Evolutionary conservation across 35 echinoderm and acorn worm species (phyloP), one percentile per base, ranked within the genome.

Genomic region (Heliocidaris tuberculata): DNA sequence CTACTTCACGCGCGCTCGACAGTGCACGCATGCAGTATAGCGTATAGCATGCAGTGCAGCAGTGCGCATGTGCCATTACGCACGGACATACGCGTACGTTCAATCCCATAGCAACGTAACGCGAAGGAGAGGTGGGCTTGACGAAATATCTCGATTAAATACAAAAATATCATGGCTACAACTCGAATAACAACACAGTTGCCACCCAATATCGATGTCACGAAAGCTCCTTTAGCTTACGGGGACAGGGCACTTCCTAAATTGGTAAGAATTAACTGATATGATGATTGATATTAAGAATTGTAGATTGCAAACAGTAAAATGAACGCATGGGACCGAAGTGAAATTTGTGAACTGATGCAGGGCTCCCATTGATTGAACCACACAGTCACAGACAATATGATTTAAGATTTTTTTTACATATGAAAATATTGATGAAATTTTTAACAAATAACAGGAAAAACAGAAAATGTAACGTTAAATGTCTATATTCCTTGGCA

Each of bases 211-310:
- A 99, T 99, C 56, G 98, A 99, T 47, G 92, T 91, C 47, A 99
- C 97, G 15, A 99, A 99, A 59, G 97, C 98, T 10, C 97, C 98
- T 13, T 86, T 99, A 13, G 98, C 98, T 50, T 99, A 99, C 85
- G 98, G 98, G 42, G 97, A 99, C 60, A 97, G 98, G 59, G 98
- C 98, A 13, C 91, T 99, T 32, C 98, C 98, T 7, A 97, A 97
- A 89, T 86, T 99, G 98, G 98, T 99, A 94, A 99, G 94, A 95
- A 32, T 92, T 12, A 4, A 1, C 32, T 35, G 60, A 31, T 54
- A 24, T 78, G 19, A 7, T 78, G 65, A 78, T 24, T 78, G 65
- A 78, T 27, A 78, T 78, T 6, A 19, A 78, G 65, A 27, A 7
- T 78, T 78, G 21, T n/a, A 78, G 27, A 78, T 27, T 78, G 65